phyloP scores from a whole-genome alignment of 1,140 invertebrate genomes.

The Periplaneta americana region DNA sequence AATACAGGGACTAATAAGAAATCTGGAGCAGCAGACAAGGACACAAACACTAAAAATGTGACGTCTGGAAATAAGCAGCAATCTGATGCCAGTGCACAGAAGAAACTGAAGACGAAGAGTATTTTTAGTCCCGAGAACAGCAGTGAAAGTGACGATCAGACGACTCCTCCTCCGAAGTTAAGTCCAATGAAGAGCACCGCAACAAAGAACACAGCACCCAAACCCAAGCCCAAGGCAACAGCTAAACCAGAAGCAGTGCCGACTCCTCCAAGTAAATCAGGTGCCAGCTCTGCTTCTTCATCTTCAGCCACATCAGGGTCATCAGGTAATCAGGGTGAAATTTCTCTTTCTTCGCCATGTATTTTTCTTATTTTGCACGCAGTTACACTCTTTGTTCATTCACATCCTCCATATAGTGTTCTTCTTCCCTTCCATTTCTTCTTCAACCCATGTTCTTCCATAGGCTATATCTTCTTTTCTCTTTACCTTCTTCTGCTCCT shows the following conservation, averaged over 20 bases:
- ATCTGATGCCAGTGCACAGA: constrained; percentile 33
- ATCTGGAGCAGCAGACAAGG: constrained; percentile 23
- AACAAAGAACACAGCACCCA: constrained; percentile 14
- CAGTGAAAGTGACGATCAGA: constrained; percentile 58
- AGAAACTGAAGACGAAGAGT: constrained; percentile 67
- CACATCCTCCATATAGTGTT: too few species aligned
- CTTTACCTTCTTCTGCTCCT: too few species aligned
- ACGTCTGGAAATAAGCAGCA: constrained; percentile 28
- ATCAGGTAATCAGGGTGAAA: too few species aligned
- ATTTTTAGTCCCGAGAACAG: constrained; percentile 79
- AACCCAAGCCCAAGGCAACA: constrained; percentile 30
- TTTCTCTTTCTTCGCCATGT: too few species aligned
- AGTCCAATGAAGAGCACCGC: constrained; percentile 18
- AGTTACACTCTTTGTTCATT: too few species aligned
- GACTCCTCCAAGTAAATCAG: constrained; percentile 32
- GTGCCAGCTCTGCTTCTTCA: constrained; percentile 38
- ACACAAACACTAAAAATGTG: constrained; percentile 6
- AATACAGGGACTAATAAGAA: constrained; percentile 14
- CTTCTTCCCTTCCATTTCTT: too few species aligned
- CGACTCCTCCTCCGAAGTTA: constrained; percentile 33
- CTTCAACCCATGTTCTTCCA: too few species aligned
- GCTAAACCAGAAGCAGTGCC: not conserved
- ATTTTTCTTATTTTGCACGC: too few species aligned
- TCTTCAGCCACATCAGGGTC: constrained; percentile 32
- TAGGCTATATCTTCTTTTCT: too few species aligned